A percentile compares a stretch with the other conserved stretches of the same genome.
Conservation (phyloP, 2,113 vertebrate species). For the Saguinus imperator region DNA sequence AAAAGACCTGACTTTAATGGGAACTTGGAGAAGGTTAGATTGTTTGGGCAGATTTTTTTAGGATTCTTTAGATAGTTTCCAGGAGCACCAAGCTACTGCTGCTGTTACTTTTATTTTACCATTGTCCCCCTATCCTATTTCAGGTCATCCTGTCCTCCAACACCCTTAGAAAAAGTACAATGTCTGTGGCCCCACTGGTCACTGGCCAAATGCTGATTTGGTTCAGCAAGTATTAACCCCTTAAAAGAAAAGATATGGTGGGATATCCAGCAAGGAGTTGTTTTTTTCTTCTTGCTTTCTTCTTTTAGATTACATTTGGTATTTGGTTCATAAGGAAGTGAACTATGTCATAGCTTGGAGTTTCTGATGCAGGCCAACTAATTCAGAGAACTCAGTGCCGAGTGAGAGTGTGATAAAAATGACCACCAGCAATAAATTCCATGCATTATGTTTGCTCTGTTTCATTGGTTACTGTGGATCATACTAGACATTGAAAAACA, state of each 20-base stretch:
- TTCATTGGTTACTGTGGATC: neutral
- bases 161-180: neutral
- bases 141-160: neutral
- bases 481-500: conserved; percentile 9
- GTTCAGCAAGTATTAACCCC: neutral
- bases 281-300: neutral
- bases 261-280: neutral
- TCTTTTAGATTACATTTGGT: neutral
- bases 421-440: neutral
- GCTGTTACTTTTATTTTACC: neutral
- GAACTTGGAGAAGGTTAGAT: neutral
- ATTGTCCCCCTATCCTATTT: neutral
- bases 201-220: neutral
- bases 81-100: neutral
- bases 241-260: neutral
- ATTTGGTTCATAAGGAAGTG: conserved; percentile 11
- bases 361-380: neutral
- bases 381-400: neutral
- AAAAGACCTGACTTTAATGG: conserved; percentile 23
- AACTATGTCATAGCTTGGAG: neutral
- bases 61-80: neutral
- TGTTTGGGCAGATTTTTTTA: neutral
- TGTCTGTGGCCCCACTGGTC: neutral
- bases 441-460: neutral
- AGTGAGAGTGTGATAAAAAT: conserved; percentile 3